These are phyloP conservation scores for Stenodema calcarata DNA, from an alignment of 2,888 invertebrate genomes.

Conservation along the genomic window DNA sequence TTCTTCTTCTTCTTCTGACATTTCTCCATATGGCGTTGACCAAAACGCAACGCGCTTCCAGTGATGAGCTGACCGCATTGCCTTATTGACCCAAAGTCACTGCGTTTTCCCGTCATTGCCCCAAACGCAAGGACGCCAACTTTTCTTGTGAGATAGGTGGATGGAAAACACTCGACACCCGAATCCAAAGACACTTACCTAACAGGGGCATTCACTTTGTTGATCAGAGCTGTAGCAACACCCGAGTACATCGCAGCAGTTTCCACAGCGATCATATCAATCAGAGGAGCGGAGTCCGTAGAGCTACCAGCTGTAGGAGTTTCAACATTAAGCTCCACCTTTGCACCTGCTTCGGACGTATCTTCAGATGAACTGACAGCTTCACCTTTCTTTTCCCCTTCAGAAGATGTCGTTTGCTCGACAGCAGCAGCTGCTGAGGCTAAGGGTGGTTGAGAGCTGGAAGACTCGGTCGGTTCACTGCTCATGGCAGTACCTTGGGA, in stretches of 20 bases:
- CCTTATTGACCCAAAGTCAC: too few relatives aligned
- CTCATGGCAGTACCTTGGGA: background rate
- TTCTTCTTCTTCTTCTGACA: too few relatives aligned
- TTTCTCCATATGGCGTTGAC: too few relatives aligned
- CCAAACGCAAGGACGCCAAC: too few relatives aligned
- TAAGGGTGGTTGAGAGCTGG: background rate
- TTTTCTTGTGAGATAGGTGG: too few relatives aligned
- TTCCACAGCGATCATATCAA: background rate
- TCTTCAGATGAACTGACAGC: background rate
- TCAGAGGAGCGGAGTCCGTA: background rate
- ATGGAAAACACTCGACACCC: too few relatives aligned
- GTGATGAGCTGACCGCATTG: too few relatives aligned
- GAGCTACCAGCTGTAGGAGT: background rate
- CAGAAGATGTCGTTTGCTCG: background rate
- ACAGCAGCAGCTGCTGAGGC: background rate
- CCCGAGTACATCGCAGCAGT: conserved; percentile 8
- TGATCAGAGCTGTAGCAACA: background rate
- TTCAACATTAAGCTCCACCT: background rate
- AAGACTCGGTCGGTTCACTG: background rate
- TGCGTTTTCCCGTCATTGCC: too few relatives aligned
- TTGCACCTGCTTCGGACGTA: background rate
- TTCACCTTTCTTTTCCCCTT: background rate
- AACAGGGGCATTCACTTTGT: background rate
- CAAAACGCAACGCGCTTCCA: too few relatives aligned
- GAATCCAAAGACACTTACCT: too few relatives aligned